These are phyloP conservation scores for Bostrychus sinensis DNA, from an alignment of 2,113 vertebrate species.

Conservation along the genomic window DNA sequence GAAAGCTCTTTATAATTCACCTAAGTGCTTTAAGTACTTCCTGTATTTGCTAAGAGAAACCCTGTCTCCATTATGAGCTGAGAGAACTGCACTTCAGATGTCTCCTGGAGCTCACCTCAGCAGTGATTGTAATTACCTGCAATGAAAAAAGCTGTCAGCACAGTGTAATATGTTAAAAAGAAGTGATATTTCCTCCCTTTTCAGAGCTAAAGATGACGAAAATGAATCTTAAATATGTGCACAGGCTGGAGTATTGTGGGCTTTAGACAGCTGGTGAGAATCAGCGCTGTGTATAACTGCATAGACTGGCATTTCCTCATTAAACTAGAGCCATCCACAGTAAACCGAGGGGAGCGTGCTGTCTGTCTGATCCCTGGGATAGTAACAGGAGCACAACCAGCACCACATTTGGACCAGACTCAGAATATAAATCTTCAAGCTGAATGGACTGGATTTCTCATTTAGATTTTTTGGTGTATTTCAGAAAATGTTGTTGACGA, in stretches of 20 bases:
- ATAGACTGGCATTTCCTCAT: neutral
- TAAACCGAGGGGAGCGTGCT: neutral
- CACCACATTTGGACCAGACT: neutral
- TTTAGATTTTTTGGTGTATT: too few species aligned
- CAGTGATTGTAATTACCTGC: neutral
- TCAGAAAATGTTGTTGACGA: too few species aligned
- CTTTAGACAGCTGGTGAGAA: neutral
- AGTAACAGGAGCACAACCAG: constrained; percentile 12
- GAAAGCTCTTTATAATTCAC: constrained; percentile 9
- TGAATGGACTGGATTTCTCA: constrained; percentile 20
- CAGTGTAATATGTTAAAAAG: neutral
- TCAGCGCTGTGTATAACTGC: neutral
- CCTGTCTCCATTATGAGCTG: constrained; percentile 41
- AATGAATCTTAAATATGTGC: neutral
- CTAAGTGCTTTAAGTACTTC: constrained; percentile 53
- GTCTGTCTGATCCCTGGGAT: constrained; percentile 25
- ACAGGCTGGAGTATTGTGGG: too few species aligned
- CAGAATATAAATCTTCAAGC: constrained; percentile 10
- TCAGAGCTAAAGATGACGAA: neutral
- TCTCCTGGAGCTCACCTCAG: neutral
- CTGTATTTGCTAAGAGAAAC: constrained; percentile 34
- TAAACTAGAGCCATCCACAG: neutral
- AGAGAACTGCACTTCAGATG: neutral
- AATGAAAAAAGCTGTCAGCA: neutral
- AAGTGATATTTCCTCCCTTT: neutral